Conservation (phyloP, 2,888 invertebrate species). For the Autographa pulchrina region DNA sequence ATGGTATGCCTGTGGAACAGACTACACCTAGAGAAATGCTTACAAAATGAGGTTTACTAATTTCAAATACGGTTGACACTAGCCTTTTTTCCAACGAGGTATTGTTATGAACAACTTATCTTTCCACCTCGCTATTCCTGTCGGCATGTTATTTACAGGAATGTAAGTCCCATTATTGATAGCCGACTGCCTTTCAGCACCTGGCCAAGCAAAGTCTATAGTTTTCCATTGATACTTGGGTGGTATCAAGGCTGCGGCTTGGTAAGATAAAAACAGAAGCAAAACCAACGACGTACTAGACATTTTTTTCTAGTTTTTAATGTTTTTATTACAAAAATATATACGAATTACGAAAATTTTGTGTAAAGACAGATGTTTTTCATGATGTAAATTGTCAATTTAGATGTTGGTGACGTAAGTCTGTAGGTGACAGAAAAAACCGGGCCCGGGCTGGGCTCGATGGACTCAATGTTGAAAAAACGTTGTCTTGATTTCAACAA, state of each 20-base stretch:
- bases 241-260: conserved; percentile 66
- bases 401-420: not conserved
- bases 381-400: not conserved
- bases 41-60: no score
- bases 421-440: no score
- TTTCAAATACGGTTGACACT: conserved; percentile 63
- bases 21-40: no score
- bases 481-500: not conserved
- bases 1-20: conserved; percentile 70
- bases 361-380: not conserved
- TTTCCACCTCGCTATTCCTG: conserved; percentile 92
- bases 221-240: conserved; percentile 90
- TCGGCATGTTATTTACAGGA: conserved; percentile 91
- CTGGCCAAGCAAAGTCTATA: conserved; percentile 90
- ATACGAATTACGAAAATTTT: not conserved
- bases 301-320: conserved; percentile 40
- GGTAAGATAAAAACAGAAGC: conserved; percentile 40
- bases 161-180: conserved; percentile 88
- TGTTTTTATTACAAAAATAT: not conserved
- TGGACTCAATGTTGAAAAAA: not conserved
- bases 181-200: conserved; percentile 80
- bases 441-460: no score
- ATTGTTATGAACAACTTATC: conserved; percentile 91
- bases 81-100: conserved; percentile 91
- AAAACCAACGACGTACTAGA: conserved; percentile 33